phyloP scores from a whole-genome alignment of 2,113 vertebrate genomes.

The Alectura lathami region DNA sequence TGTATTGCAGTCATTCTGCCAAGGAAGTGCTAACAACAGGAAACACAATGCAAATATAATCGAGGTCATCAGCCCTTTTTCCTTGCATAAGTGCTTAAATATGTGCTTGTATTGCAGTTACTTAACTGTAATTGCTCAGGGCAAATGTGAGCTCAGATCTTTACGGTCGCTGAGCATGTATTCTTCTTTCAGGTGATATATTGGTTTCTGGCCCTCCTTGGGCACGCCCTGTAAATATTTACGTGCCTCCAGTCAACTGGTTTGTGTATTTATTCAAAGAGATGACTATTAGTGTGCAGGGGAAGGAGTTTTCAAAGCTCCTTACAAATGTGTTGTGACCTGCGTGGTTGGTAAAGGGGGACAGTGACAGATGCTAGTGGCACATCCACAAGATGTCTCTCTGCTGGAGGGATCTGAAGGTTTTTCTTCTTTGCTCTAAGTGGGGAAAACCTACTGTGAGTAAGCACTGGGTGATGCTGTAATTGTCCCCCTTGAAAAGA shows the following conservation, averaged over 20 bases:
- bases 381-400: not conserved
- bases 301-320: not conserved
- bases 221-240: slow-evolving; percentile 43
- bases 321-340: not conserved
- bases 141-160: not conserved
- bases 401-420: not conserved
- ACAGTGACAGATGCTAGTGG: not conserved
- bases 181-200: slow-evolving; percentile 50
- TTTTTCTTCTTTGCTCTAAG: not conserved
- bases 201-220: slow-evolving; percentile 40
- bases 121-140: slow-evolving; percentile 55
- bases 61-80: slow-evolving; percentile 49
- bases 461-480: accelerated
- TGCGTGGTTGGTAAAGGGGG: not conserved
- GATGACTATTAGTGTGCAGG: not conserved
- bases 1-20: slow-evolving; percentile 45
- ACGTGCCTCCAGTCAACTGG: not conserved
- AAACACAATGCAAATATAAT: slow-evolving; percentile 65
- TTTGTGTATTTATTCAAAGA: not conserved
- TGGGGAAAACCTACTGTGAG: not conserved
- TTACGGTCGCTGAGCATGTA: not conserved
- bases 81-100: slow-evolving; percentile 54
- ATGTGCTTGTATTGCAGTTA: slow-evolving; percentile 36
- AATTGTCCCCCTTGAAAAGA: not conserved
- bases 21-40: slow-evolving; percentile 58